Percentiles rank a stretch among this genome's conserved stretches.
These are phyloP conservation scores for Anoplolepis gracilipes DNA, from an alignment of 1,140 invertebrate genomes.

Conservation along the genomic window DNA sequence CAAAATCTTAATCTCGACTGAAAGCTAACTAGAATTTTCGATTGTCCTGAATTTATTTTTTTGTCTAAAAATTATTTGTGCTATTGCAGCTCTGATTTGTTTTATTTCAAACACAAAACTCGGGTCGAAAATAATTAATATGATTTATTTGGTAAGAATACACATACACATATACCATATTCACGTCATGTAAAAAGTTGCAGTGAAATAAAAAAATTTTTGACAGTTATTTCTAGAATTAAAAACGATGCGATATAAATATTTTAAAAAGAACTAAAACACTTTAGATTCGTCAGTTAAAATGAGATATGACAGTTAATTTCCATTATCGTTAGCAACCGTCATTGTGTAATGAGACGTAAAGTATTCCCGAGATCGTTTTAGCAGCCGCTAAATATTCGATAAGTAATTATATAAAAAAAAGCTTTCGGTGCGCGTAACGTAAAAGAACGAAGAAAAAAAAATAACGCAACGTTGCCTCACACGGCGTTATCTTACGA, in stretches of 20 bases:
- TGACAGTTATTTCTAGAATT: neutral
- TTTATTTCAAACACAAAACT: neutral
- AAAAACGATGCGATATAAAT: neutral
- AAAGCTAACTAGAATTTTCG: neutral
- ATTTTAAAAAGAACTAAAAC: no score
- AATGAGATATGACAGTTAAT: neutral
- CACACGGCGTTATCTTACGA: constrained; percentile 32
- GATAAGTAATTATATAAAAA: neutral
- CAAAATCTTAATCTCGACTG: neutral
- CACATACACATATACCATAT: neutral
- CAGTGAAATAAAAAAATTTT: neutral
- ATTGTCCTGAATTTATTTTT: no score
- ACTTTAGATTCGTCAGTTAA: neutral
- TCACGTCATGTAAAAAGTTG: neutral
- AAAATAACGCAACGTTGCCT: constrained; percentile 22
- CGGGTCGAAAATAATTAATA: neutral
- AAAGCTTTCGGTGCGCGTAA: neutral
- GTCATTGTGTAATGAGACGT: neutral
- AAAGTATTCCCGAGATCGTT: neutral
- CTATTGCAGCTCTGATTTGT: neutral
- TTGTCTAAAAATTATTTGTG: neutral
- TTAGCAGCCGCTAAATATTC: constrained; percentile 2
- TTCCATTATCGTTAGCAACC: neutral
- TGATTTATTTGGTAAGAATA: neutral
- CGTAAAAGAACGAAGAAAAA: neutral